A percentile compares a stretch with the other conserved stretches of the same genome.
These are phyloP conservation scores for Apodemia zela DNA, from an alignment of 2,888 invertebrate genomes.

Conservation along the genomic window DNA sequence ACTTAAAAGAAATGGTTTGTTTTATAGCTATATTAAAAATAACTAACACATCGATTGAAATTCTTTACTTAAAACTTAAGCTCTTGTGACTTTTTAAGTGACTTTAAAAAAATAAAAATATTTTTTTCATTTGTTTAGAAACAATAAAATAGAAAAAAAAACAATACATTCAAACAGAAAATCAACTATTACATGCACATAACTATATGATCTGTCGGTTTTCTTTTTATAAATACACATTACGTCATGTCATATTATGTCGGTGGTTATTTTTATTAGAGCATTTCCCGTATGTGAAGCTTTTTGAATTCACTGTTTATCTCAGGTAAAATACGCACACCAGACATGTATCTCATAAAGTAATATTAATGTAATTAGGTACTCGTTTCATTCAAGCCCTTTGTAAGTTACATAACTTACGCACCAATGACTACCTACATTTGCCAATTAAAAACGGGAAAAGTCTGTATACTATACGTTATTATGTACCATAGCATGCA, in stretches of 20 bases:
- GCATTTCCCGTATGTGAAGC: neutral
- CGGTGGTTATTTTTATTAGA: neutral
- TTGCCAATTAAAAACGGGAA: constrained; percentile 3
- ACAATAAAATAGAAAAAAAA: too few species aligned
- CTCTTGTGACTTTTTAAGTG: too few species aligned
- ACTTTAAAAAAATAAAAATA: too few species aligned
- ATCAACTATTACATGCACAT: too few species aligned
- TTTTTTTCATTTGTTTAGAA: too few species aligned
- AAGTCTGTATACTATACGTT: neutral
- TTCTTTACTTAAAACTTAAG: too few species aligned
- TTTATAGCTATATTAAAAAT: too few species aligned
- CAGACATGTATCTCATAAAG: constrained; percentile 4
- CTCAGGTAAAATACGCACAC: neutral
- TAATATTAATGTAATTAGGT: constrained; percentile 9
- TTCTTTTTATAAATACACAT: neutral
- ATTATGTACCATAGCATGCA: neutral
- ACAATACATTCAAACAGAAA: too few species aligned
- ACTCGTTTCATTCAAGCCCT: constrained; percentile 13
- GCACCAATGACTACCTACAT: constrained; percentile 2
- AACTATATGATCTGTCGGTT: too few species aligned
- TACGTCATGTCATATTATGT: neutral
- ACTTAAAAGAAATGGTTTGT: too few species aligned
- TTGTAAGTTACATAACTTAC: constrained; percentile 9
- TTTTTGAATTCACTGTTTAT: neutral
- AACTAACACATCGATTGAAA: too few species aligned